phyloP scores from a whole-genome alignment of 2,113 vertebrate species.

The Lanius collurio region DNA sequence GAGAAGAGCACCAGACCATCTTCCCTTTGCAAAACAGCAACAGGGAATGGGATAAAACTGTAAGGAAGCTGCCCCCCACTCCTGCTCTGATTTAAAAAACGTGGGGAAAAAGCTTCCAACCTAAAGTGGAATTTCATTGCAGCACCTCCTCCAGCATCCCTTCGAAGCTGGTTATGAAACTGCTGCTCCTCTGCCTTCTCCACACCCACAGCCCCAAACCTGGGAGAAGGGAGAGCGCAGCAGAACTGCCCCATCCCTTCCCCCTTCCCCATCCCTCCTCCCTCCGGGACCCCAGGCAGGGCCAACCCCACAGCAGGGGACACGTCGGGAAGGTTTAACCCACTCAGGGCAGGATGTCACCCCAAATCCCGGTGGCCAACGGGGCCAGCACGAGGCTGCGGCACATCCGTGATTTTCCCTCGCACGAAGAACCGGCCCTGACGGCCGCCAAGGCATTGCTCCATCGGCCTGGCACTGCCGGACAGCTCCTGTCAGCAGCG shows the following conservation, averaged over 20 bases:
- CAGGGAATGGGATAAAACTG: fast-evolving
- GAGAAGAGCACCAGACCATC: fast-evolving
- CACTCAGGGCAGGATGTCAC: fast-evolving
- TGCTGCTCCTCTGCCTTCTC: not conserved
- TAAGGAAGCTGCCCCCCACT: fast-evolving
- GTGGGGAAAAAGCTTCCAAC: fast-evolving
- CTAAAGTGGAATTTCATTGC: fast-evolving
- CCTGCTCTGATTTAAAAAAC: fast-evolving
- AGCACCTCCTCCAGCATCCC: not conserved
- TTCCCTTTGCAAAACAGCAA: not conserved
- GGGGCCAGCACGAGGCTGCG: not conserved
- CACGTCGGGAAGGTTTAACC: not conserved
- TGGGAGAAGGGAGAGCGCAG: no score
- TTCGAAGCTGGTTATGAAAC: not conserved
- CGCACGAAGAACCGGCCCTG: not conserved
- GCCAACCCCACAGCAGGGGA: fast-evolving
- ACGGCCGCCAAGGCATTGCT: not conserved
- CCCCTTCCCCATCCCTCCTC: not conserved
- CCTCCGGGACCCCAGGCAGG: fast-evolving
- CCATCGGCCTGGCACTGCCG: not conserved
- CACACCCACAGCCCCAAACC: not conserved
- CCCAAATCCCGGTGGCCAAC: not conserved
- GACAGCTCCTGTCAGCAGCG: not conserved
- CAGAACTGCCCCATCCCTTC: fast-evolving
- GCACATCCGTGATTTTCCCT: fast-evolving